phyloP scores from a whole-genome alignment of 2,797 vertebrate genomes.

The Gila robusta region DNA sequence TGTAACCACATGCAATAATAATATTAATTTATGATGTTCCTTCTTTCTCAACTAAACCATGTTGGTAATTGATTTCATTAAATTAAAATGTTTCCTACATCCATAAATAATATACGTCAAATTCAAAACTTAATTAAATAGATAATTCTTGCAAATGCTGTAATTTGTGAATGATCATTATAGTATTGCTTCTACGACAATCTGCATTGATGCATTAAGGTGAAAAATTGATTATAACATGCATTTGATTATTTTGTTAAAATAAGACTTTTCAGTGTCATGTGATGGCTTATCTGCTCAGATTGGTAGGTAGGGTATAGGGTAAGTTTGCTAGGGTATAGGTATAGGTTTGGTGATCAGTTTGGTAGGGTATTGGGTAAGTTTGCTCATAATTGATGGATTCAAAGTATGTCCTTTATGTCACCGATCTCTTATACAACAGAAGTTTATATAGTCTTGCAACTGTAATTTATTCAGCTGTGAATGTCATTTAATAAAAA shows the following conservation, averaged over 20 bases:
- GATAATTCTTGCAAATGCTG: background rate
- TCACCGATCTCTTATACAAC: constrained; percentile 11
- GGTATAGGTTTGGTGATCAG: background rate
- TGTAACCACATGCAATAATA: background rate
- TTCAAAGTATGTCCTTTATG: constrained; percentile 15
- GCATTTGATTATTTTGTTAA: background rate
- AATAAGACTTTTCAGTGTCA: background rate
- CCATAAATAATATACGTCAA: background rate
- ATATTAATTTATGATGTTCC: background rate
- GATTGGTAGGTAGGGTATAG: constrained; percentile 5
- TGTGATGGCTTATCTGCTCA: background rate
- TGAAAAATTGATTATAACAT: background rate
- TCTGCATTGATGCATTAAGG: background rate
- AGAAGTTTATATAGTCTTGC: background rate
- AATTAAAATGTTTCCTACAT: background rate
- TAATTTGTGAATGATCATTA: constrained; percentile 2
- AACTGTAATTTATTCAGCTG: background rate
- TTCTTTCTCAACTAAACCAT: background rate
- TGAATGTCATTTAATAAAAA: constrained; percentile 26
- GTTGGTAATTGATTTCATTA: background rate
- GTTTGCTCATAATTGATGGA: constrained; percentile 12
- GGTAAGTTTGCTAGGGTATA: background rate
- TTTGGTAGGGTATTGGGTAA: background rate
- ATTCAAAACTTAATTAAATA: constrained; percentile 24
- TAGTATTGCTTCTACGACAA: background rate